These are phyloP conservation scores for Esox masquinongy DNA, from an alignment of 2,797 vertebrate species.

Conservation along the genomic window DNA sequence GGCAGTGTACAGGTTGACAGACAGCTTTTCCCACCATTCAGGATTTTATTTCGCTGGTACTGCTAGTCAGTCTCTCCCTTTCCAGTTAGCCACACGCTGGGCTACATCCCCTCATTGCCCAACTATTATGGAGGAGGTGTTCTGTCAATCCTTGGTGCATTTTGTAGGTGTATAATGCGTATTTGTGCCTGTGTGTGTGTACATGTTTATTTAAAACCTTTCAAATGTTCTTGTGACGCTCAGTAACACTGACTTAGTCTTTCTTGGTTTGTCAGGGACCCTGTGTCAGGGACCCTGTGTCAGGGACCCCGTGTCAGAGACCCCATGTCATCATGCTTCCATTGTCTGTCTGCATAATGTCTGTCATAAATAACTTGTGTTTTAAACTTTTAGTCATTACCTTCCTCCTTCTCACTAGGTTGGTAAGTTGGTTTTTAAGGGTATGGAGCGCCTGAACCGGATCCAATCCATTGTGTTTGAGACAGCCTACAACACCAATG, in stretches of 20 bases:
- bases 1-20: constrained; percentile 60
- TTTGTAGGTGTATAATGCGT: neutral
- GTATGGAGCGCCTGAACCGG: constrained; percentile 90
- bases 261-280: too few relatives aligned
- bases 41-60: constrained; percentile 15
- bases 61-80: neutral
- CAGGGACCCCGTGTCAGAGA: too few relatives aligned
- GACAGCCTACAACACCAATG: constrained; percentile 97
- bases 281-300: too few relatives aligned
- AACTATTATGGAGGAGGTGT: too few relatives aligned
- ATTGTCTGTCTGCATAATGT: neutral
- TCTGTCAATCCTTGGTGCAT: neutral
- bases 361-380: neutral
- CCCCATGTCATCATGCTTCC: neutral
- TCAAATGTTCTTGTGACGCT: too few relatives aligned
- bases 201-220: neutral
- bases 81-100: neutral
- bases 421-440: constrained; percentile 94
- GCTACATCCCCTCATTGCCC: neutral
- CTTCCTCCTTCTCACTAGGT: constrained; percentile 73
- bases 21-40: constrained; percentile 53
- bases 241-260: neutral
- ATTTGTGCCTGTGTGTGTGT: neutral
- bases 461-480: constrained; percentile 98
- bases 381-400: neutral